These are phyloP conservation scores for Ahaetulla prasina DNA, from an alignment of 2,113 vertebrate genomes.

Conservation along the genomic window DNA sequence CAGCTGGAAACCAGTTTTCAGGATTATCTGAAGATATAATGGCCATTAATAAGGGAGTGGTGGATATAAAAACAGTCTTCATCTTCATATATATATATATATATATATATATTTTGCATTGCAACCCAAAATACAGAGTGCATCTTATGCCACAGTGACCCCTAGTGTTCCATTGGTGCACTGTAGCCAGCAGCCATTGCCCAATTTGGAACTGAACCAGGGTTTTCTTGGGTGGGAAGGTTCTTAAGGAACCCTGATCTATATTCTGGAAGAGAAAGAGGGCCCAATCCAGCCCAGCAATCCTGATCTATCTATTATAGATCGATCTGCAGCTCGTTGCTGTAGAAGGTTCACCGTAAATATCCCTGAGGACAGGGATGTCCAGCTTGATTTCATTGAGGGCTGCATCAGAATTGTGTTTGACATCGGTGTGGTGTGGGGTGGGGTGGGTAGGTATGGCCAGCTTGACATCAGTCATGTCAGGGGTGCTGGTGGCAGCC, in stretches of 20 bases:
- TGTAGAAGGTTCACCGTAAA: background rate
- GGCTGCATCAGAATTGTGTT: no score
- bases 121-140: background rate
- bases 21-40: background rate
- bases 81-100: background rate
- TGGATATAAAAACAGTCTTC: background rate
- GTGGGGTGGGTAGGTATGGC: no score
- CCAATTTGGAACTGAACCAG: background rate
- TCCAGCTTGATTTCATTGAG: no score
- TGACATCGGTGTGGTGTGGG: no score
- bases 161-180: background rate
- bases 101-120: no score
- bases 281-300: background rate
- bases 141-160: background rate
- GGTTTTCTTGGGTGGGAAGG: background rate
- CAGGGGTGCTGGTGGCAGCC: accelerated
- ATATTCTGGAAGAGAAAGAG: background rate
- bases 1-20: background rate
- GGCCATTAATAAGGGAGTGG: background rate
- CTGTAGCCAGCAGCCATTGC: no score
- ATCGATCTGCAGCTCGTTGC: background rate
- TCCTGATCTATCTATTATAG: background rate
- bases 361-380: no score
- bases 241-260: background rate
- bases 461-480: no score